Conservation (phyloP, 2,888 invertebrate species). For the Eretmocerus hayati region DNA sequence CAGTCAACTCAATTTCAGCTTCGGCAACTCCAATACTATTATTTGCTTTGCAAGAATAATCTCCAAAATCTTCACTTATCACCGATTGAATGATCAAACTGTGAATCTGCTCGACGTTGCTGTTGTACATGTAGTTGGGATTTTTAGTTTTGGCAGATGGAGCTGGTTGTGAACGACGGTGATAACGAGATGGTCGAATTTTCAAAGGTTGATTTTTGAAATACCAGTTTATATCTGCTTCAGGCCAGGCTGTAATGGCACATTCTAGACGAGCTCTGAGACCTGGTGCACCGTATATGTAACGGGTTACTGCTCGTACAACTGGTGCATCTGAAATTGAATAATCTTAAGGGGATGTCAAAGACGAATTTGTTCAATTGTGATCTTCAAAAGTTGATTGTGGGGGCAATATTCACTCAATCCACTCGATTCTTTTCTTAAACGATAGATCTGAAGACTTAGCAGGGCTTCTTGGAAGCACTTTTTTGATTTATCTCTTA, state of each 20-base stretch:
- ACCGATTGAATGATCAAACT: slow-evolving; percentile 64
- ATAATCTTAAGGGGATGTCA: no score
- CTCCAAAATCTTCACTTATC: slow-evolving; percentile 63
- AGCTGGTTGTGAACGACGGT: slow-evolving; percentile 39
- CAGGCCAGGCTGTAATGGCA: slow-evolving; percentile 61
- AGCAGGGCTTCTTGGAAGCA: no score
- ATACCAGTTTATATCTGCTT: slow-evolving; percentile 51
- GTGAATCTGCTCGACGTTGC: slow-evolving; percentile 39
- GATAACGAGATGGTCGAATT: slow-evolving; percentile 35
- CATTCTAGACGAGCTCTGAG: slow-evolving; percentile 66
- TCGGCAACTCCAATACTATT: slow-evolving; percentile 69
- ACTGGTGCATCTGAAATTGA: slow-evolving; percentile 78
- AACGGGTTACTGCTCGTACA: slow-evolving; percentile 56
- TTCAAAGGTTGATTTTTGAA: slow-evolving; percentile 33
- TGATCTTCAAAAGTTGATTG: no score
- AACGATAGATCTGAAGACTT: no score
- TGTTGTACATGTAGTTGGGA: no score
- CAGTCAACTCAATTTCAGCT: slow-evolving; percentile 66
- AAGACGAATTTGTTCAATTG: no score
- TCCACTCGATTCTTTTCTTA: no score
- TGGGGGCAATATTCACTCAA: no score
- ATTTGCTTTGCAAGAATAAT: slow-evolving; percentile 70
- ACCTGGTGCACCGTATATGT: slow-evolving; percentile 70
- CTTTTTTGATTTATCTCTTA: no score
- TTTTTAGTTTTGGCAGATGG: not conserved